Evolutionary conservation across 2,113 vertebrate species (phyloP).

Genomic region (Columbina picui): DNA sequence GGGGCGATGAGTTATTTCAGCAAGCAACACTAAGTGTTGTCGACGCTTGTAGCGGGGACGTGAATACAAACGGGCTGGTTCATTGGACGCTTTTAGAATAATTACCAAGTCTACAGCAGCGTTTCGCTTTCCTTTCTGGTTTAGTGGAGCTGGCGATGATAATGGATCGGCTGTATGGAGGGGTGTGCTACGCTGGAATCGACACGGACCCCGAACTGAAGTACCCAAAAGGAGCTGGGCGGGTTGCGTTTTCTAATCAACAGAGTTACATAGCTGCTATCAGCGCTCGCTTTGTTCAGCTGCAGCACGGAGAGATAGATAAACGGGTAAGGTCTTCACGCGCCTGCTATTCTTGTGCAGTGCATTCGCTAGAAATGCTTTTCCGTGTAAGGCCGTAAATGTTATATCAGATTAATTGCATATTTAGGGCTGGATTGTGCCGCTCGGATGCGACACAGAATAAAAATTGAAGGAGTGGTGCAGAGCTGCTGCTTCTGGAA

Average conservation of each 20-base stretch:
- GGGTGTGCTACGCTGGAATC: conserved; percentile 98
- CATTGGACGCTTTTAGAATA: background rate
- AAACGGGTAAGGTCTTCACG: conserved; percentile 90
- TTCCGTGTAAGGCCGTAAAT: background rate
- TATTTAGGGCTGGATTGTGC: background rate
- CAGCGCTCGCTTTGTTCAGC: conserved; percentile 98
- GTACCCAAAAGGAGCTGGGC: conserved; percentile 97
- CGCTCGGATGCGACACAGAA: background rate
- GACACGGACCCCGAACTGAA: conserved; percentile 99
- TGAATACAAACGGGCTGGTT: background rate
- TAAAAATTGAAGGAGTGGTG: background rate
- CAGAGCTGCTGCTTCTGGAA: conserved; percentile 2
- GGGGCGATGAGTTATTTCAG: conserved; percentile 15
- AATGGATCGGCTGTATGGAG: conserved; percentile 97
- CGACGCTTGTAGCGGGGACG: background rate
- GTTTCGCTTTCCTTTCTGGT: conserved; percentile 18
- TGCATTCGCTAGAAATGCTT: background rate
- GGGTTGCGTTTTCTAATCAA: conserved; percentile 98
- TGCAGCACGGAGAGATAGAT: conserved; percentile 99
- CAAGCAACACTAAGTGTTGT: background rate
- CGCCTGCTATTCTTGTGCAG: background rate
- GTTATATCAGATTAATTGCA: background rate
- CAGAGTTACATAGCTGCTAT: conserved; percentile 99
- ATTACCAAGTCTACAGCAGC: background rate
- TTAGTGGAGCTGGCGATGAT: conserved; percentile 99